phyloP scores from a whole-genome alignment of 2,797 vertebrate species.

The Paramormyrops hopkinsi region DNA sequence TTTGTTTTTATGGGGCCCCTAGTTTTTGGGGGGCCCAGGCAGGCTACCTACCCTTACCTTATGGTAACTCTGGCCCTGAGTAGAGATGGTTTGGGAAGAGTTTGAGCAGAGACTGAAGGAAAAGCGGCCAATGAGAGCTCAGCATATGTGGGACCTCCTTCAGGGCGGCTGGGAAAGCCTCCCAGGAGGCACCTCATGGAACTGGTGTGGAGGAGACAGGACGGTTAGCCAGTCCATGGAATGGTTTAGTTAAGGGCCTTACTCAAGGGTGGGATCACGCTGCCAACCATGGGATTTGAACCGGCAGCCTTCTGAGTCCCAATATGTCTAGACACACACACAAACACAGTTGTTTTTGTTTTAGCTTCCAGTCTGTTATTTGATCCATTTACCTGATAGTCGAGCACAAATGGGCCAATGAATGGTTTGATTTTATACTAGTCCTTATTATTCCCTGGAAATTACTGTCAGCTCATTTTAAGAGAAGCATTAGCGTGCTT shows the following conservation, averaged over 20 bases:
- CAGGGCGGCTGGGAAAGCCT: not conserved
- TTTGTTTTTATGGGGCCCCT: not conserved
- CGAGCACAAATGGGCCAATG: not conserved
- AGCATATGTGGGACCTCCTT: not conserved
- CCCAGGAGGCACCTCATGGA: not conserved
- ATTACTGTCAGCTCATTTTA: conserved; percentile 43
- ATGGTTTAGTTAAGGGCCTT: not conserved
- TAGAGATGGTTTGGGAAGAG: too few relatives aligned
- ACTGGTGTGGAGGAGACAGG: not conserved
- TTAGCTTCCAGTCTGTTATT: not conserved
- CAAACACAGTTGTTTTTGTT: not conserved
- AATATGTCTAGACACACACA: not conserved
- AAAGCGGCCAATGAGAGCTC: not conserved
- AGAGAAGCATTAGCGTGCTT: conserved; percentile 56
- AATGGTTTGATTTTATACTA: conserved; percentile 11
- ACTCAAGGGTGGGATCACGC: not conserved
- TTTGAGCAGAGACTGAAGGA: not conserved
- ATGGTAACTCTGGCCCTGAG: too few relatives aligned
- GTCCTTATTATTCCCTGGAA: conserved; percentile 27
- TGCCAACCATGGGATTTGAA: not conserved
- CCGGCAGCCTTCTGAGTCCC: not conserved
- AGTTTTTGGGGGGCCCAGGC: too few relatives aligned
- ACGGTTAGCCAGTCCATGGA: not conserved
- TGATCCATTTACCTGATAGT: not conserved
- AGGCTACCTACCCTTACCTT: too few relatives aligned